phyloP scores from a whole-genome alignment of 2,113 vertebrate species.

The Prinia subflava region DNA sequence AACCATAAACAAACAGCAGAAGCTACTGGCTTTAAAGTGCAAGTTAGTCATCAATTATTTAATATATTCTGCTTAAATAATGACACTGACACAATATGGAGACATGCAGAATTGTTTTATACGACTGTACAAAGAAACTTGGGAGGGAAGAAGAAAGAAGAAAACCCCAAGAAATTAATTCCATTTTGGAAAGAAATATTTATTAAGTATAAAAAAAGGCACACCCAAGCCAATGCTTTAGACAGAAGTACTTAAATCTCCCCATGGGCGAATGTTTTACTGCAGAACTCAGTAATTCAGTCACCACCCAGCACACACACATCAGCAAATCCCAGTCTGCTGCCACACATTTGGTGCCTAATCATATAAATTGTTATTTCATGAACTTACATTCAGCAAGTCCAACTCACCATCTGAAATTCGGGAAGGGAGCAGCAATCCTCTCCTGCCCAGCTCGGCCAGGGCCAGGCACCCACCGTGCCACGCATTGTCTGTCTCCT shows the following conservation, averaged over 20 bases:
- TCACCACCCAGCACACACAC: background rate
- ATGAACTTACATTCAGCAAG: background rate
- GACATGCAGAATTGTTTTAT: conserved; percentile 8
- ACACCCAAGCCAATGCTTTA: conserved; percentile 27
- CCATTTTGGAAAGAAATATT: conserved; percentile 43
- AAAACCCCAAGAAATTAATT: conserved; percentile 31
- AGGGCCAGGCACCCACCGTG: conserved; percentile 94
- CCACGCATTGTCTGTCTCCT: conserved; percentile 92
- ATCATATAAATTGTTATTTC: background rate
- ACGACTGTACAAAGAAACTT: background rate
- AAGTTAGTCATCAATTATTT: conserved; percentile 41
- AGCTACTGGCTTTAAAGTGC: background rate
- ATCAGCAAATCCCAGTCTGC: background rate
- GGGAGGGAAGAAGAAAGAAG: background rate
- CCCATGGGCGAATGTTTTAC: background rate
- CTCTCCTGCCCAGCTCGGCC: conserved; percentile 92
- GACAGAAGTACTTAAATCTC: background rate
- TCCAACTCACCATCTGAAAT: conserved; percentile 83
- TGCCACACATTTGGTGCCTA: background rate
- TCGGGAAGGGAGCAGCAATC: conserved; percentile 89
- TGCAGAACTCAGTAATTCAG: background rate
- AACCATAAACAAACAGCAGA: conserved; percentile 5
- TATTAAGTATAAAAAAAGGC: conserved; percentile 36
- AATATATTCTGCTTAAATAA: conserved; percentile 2
- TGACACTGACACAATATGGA: conserved; percentile 13